These are phyloP conservation scores for Drosophila borborema DNA, from an alignment of 2,888 invertebrate species.

Conservation along the genomic window DNA sequence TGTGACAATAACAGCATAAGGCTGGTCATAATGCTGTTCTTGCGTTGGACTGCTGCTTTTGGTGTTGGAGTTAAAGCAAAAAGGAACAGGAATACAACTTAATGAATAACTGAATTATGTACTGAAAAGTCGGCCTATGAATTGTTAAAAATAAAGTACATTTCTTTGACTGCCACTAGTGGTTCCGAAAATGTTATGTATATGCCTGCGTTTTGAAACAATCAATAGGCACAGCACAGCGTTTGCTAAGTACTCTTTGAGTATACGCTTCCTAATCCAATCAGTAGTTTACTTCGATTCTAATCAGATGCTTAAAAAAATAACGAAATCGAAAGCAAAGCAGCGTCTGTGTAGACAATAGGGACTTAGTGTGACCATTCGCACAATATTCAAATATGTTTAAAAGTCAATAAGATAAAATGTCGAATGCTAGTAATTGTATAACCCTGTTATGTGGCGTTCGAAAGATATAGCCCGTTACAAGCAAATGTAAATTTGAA, in stretches of 20 bases:
- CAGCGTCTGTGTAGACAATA: slow-evolving; percentile 43
- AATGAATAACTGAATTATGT: too few species aligned
- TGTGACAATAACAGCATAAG: too few species aligned
- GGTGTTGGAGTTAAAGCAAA: too few species aligned
- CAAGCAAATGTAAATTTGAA: neutral
- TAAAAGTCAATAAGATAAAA: neutral
- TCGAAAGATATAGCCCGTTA: neutral
- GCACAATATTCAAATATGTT: neutral
- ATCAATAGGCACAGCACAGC: neutral
- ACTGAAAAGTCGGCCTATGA: too few species aligned
- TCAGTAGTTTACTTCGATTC: slow-evolving; percentile 71
- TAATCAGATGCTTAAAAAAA: slow-evolving; percentile 62
- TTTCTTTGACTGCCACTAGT: too few species aligned
- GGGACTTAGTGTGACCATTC: slow-evolving; percentile 41
- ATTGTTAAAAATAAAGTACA: too few species aligned
- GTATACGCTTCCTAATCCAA: slow-evolving; percentile 2
- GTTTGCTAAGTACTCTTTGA: neutral
- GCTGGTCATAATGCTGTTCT: too few species aligned
- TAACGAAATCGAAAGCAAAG: slow-evolving; percentile 48
- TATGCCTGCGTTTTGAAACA: slow-evolving; percentile 59
- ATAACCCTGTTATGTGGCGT: neutral
- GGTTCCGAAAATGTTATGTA: slow-evolving; percentile 18
- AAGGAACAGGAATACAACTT: too few species aligned
- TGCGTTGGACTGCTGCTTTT: too few species aligned
- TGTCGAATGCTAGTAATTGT: slow-evolving; percentile 2